A percentile compares a stretch with the other conserved stretches of the same genome.
These are phyloP conservation scores for Chironex yamaguchii DNA, from an alignment of 30 jellyfish, hydroid and myxozoan genomes.

Conservation along the genomic window DNA sequence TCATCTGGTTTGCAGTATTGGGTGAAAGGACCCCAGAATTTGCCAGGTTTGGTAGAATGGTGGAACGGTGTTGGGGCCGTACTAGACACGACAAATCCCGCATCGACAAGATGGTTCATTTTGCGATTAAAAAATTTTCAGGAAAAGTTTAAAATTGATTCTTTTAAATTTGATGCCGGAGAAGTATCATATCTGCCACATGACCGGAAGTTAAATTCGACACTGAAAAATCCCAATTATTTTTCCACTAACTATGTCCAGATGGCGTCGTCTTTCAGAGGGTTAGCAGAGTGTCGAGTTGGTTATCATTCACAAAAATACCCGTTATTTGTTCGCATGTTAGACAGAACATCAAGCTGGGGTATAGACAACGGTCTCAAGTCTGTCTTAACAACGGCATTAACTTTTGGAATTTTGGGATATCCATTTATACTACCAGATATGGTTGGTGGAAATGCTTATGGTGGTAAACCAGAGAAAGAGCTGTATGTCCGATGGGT, in stretches of 20 bases:
- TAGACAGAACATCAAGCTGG: constrained; percentile 90
- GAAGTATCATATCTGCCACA: constrained; percentile 87
- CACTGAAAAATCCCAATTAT: constrained; percentile 66
- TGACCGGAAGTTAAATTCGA: constrained; percentile 18
- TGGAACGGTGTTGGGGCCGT: constrained; percentile 94
- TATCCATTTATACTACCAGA: constrained; percentile 94
- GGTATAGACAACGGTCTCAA: constrained; percentile 87
- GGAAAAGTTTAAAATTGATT: constrained; percentile 62
- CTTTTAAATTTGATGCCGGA: constrained; percentile 96
- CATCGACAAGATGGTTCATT: constrained; percentile 68
- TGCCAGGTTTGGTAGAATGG: constrained; percentile 88
- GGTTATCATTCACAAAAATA: constrained; percentile 82
- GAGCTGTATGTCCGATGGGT: constrained; percentile 93
- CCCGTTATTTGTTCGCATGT: constrained; percentile 74
- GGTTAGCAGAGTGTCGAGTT: constrained; percentile 80
- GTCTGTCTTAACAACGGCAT: constrained; percentile 86
- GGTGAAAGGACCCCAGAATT: constrained; percentile 59
- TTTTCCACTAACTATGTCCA: constrained; percentile 71
- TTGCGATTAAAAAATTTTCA: constrained; percentile 65
- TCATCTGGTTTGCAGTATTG: constrained; percentile 53
- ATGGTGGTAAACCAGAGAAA: constrained; percentile 68
- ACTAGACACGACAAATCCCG: constrained; percentile 80
- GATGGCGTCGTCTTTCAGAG: constrained; percentile 79
- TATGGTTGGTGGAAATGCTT: constrained; percentile 98
- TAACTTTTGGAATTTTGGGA: constrained; percentile 89